Base-by-base conservation (phyloP, 1,140 invertebrate genomes). In the Elysia chlorotica region DNA sequence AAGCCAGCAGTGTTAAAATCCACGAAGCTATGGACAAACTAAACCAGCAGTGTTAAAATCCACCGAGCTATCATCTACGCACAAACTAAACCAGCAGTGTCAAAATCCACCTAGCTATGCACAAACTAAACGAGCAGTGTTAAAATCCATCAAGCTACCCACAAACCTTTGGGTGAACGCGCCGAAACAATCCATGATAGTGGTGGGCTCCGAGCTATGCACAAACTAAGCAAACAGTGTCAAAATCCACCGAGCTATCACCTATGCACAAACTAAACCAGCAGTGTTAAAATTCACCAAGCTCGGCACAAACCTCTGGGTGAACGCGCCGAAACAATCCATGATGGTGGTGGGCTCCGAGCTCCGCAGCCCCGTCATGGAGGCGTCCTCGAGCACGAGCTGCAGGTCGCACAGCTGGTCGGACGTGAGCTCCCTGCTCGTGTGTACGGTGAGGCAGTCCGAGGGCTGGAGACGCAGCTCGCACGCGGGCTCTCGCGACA, bases 311-410 rank as follows among this genome's bases (percentile, higher is more conserved):
- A 5, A 85, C 85, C 84, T 87, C 81, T 92, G 90, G 82, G 91
- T 92, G 87, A 93, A 93, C 76, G 92, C 91, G 76, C 90, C 88
- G 72, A 93, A 88, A 82, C 92, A 93, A 78, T 92, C 91, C 78
- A 91, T 90, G 6, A 92, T 87, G 65, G 90, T 90, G 23, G 92
- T 86, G 19, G 89, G 88, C 81, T 90, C 87, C 66, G 86, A 86
- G 19, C 86, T 86, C 69, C 88, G 83, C 68, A 87, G 83, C 65
- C 85, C 87, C 57, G 83, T 85, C 75, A 91, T 86, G 33, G 82
- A 81, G 59, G 69, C 68, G 63, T 88, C 81, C 19, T 83, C 79
- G 2, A 62, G 59, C 28, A 72, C 65, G 2, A 61, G 30, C 23
- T 77, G 71, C 65, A 70, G 63, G 2, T 61, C 65, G 3, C 28